phyloP scores from a whole-genome alignment of 2,888 invertebrate genomes.

The Trachelus stipa region DNA sequence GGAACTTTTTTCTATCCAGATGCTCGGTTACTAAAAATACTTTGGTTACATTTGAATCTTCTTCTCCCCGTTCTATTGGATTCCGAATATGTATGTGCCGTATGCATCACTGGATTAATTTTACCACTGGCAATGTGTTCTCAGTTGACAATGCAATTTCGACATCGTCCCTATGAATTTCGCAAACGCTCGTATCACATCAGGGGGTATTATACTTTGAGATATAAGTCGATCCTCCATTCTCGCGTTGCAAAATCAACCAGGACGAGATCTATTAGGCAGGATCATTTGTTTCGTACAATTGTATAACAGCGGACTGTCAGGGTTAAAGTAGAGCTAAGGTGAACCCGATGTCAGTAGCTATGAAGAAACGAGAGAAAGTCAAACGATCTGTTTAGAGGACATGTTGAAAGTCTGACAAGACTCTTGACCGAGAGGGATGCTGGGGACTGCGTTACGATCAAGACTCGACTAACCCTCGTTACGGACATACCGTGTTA shows the following conservation, averaged over 20 bases:
- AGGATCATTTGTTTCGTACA: not conserved
- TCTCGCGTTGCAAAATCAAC: not conserved
- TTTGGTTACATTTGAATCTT: not conserved
- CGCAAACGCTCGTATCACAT: not conserved
- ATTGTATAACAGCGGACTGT: not conserved
- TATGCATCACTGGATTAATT: not conserved
- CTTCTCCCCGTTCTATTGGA: not conserved
- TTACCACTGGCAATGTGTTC: not conserved
- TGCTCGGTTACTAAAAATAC: not conserved
- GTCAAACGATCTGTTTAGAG: not conserved
- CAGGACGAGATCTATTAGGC: not conserved
- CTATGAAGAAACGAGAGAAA: not conserved
- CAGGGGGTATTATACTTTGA: not conserved
- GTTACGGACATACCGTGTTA: conserved; percentile 35
- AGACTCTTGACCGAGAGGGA: not conserved
- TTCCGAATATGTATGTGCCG: not conserved
- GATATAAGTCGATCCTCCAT: not conserved
- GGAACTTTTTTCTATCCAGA: not conserved
- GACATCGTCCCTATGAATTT: not conserved
- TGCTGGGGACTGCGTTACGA: conserved; percentile 21
- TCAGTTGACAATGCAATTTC: not conserved
- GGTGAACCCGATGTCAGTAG: not conserved
- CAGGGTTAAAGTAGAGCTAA: not conserved
- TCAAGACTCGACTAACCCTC: conserved; percentile 30
- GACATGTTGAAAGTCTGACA: not conserved